phyloP scores from a whole-genome alignment of 1,140 invertebrate species.

The Lepidurus arcticus region DNA sequence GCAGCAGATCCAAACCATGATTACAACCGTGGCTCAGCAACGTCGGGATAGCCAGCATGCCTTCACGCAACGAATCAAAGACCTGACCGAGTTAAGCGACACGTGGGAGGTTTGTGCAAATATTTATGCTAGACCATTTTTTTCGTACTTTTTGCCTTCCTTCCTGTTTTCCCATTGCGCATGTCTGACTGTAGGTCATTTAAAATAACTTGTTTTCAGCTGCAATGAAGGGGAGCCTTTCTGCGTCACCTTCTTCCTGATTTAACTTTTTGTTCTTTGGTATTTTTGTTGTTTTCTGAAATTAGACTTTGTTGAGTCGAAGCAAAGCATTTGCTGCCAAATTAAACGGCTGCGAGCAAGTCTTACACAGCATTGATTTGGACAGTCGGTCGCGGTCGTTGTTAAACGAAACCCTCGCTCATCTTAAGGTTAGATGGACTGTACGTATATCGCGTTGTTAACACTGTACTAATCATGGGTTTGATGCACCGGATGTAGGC shows the following conservation, averaged over 20 bases:
- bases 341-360: conserved; percentile 59
- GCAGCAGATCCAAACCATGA: conserved; percentile 55
- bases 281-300: conserved; percentile 18
- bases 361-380: conserved; percentile 64
- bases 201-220: neutral
- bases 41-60: conserved; percentile 67
- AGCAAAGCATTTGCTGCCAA: conserved; percentile 59
- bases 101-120: conserved; percentile 59
- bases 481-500: neutral
- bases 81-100: conserved; percentile 58
- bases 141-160: neutral
- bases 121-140: neutral
- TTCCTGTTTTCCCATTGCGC: neutral
- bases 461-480: neutral
- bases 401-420: conserved; percentile 56
- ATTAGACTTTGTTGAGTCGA: conserved; percentile 43
- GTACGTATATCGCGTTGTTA: neutral
- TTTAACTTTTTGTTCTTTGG: conserved; percentile 20
- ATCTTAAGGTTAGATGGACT: conserved; percentile 15
- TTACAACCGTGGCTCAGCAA: conserved; percentile 57
- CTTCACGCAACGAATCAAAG: conserved; percentile 58
- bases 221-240: neutral
- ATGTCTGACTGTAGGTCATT: neutral
- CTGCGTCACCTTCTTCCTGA: neutral
- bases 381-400: conserved; percentile 65